Conservation (phyloP, 92 coral and sea anemone genomes). For the Epizoanthus rinbou region DNA sequence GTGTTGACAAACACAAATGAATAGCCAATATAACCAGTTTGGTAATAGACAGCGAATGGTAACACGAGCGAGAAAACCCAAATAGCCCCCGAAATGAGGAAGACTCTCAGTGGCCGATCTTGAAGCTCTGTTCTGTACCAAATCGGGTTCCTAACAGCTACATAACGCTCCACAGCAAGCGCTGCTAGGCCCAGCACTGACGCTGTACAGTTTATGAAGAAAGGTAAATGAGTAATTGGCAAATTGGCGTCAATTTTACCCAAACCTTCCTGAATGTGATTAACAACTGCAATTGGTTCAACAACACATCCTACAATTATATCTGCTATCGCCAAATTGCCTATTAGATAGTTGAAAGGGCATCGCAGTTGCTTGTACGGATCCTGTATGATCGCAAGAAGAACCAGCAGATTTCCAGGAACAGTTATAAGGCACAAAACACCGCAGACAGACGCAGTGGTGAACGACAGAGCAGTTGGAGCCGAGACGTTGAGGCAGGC, state of each 20-base stretch:
- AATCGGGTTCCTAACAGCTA: conserved; percentile 41
- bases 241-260: conserved; percentile 8
- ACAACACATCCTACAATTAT: conserved; percentile 46
- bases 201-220: conserved; percentile 52
- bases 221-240: conserved; percentile 41
- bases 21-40: conserved; percentile 31
- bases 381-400: conserved; percentile 49
- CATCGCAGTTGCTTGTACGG: conserved; percentile 48
- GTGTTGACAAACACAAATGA: conserved; percentile 34
- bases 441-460: conserved; percentile 41
- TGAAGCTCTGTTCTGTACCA: conserved; percentile 46
- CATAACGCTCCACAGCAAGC: conserved; percentile 51
- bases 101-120: conserved; percentile 40
- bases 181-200: conserved; percentile 49
- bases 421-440: conserved; percentile 40
- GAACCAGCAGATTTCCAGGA: conserved; percentile 56
- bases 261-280: conserved; percentile 44
- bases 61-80: conserved; percentile 22
- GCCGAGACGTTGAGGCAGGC: conserved; percentile 28
- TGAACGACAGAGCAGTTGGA: conserved; percentile 47
- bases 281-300: conserved; percentile 33
- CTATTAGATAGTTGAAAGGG: conserved; percentile 50
- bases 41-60: conserved; percentile 9
- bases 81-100: conserved; percentile 3
- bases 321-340: conserved; percentile 51